Conservation (phyloP, 2,888 invertebrate species). For the Noctuana brunneofusca region DNA sequence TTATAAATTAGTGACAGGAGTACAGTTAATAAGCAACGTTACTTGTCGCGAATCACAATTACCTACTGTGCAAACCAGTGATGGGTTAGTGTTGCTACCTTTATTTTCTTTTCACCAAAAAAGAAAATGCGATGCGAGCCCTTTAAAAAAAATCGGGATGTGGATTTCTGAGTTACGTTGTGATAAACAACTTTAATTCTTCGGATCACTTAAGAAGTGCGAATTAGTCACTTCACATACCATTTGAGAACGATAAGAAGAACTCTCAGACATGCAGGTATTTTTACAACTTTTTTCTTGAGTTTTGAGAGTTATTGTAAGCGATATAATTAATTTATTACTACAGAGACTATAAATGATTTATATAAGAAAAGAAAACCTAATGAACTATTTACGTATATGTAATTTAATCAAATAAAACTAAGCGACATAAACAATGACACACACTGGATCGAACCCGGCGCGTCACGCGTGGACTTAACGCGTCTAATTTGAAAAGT, state of each 20-base stretch:
- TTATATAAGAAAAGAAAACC: too few species aligned
- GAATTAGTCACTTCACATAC: too few species aligned
- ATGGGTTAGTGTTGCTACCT: background rate
- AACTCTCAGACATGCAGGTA: background rate
- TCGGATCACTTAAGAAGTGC: too few species aligned
- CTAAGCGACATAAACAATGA: background rate
- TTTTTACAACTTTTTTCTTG: background rate
- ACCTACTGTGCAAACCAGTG: constrained; percentile 43
- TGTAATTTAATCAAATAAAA: background rate
- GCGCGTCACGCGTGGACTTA: constrained; percentile 79
- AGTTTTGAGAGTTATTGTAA: too few species aligned
- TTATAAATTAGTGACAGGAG: constrained; percentile 51
- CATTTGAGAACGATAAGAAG: too few species aligned
- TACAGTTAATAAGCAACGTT: constrained; percentile 32
- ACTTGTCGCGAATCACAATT: constrained; percentile 75
- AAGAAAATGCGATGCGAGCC: too few species aligned
- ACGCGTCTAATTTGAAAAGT: constrained; percentile 81
- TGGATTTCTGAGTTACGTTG: too few species aligned
- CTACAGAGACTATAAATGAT: too few species aligned
- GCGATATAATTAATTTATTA: too few species aligned
- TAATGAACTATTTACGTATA: too few species aligned
- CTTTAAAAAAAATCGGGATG: background rate
- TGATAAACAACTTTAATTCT: too few species aligned
- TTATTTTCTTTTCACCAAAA: background rate
- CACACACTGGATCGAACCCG: constrained; percentile 13